Evolutionary conservation across 2,888 invertebrate genomes (phyloP), one percentile per base, ranked within the genome.

Genomic region (Noctua janthina): DNA sequence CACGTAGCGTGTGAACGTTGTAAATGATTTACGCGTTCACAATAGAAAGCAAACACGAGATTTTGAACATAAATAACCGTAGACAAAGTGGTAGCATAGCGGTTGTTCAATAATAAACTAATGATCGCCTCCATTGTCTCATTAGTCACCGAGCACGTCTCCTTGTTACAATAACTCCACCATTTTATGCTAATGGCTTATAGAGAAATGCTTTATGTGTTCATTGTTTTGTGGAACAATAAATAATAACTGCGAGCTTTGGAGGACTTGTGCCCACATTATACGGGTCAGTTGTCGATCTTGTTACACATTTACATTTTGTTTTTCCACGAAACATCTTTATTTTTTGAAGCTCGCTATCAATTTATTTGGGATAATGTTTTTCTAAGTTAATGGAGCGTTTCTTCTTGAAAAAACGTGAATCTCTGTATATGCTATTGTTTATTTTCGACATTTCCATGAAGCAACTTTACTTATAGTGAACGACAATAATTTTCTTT

Each of bases 131-230:
- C 74, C 76, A 88, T 90, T 89, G 89, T 90, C 86, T 88, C 86
- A 91, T 92, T 93, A 90, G 91, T 92, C 91, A 91, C 84, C 82
- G 86, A 88, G 84, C 85, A 86, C 79, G 87, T 85, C 87, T 88
- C 88, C 85, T 85, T 83, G 80, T 83, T 88, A 87, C 88, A 89
- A 92, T 91, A 92, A 91, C 90, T 92, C 91, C 89, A 92, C 93
- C 93, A 93, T 93, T 92, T 93, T 92, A 94, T 94, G 94, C 93
- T 94, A 95, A 95, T 94, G 90, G 95, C 95, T 95, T 94, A 91
- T 95, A 94, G 94, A 93, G 93, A 94, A 94, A 93, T 94, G 95
- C 94, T 96, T 96, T 95, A 95, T 94, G 93, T 95, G 94, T 94
- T 91, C 93, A 95, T 95, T 96, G 96, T 96, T 93, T 92, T 91